Percentiles rank a stretch among this genome's conserved stretches.
phyloP scores from a whole-genome alignment of 2,113 vertebrate species.

The Brevimyrus niger region DNA sequence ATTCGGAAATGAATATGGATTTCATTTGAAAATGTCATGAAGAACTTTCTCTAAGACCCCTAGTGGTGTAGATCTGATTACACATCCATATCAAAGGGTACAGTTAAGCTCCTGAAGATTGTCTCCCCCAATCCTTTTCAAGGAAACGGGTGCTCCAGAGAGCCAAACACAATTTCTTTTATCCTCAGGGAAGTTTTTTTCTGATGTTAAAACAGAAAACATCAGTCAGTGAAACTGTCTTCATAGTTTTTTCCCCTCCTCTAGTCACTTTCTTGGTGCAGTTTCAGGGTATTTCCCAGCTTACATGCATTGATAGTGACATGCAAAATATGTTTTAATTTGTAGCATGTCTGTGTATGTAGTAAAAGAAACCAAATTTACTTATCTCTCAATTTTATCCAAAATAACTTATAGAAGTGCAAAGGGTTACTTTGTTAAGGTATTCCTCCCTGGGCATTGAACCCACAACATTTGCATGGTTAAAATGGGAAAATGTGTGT shows the following conservation, averaged over 20 bases:
- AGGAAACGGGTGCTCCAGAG: slow-evolving; percentile 32
- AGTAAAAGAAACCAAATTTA: background rate
- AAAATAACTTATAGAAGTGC: background rate
- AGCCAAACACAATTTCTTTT: slow-evolving; percentile 29
- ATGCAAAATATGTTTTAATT: background rate
- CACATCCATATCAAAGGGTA: slow-evolving; percentile 20
- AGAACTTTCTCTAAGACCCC: background rate
- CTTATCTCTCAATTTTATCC: background rate
- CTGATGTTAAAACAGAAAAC: slow-evolving; percentile 25
- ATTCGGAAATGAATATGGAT: background rate
- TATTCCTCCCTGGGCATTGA: background rate
- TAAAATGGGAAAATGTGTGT: background rate
- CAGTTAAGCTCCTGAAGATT: slow-evolving; percentile 16
- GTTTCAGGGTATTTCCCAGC: background rate
- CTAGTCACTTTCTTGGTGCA: background rate
- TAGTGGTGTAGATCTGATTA: slow-evolving; percentile 21
- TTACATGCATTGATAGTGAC: background rate
- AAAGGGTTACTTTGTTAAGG: background rate
- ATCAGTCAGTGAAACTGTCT: slow-evolving; percentile 15
- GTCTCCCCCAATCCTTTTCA: slow-evolving; percentile 17
- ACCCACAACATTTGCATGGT: background rate
- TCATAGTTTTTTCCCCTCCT: background rate
- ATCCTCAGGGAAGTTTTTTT: slow-evolving; percentile 22
- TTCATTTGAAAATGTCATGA: background rate
- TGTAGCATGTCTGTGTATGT: background rate